These are phyloP conservation scores for Hartigia nigra DNA, from an alignment of 2,888 invertebrate species.

Conservation along the genomic window DNA sequence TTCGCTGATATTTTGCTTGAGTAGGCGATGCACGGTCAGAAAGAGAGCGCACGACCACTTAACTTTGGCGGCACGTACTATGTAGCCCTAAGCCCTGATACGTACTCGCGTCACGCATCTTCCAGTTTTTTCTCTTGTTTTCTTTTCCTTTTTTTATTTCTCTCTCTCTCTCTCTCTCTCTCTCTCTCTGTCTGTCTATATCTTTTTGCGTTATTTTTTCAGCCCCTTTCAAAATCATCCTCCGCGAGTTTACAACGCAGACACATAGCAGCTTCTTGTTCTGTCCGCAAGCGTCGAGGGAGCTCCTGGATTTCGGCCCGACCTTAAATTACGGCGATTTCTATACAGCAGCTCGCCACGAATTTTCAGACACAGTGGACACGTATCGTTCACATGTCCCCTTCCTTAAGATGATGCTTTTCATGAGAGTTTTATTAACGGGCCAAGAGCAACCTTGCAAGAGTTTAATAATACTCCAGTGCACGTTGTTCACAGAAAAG, in stretches of 20 bases:
- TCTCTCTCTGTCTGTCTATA: slow-evolving; percentile 1
- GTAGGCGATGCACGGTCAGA: slow-evolving; percentile 6
- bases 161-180: slow-evolving; percentile 15
- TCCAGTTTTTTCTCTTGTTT: slow-evolving; percentile 22
- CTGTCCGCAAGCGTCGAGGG: background rate
- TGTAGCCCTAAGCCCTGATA: slow-evolving; percentile 47
- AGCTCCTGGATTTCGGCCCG: background rate
- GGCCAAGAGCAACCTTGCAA: background rate
- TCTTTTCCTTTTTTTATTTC: slow-evolving; percentile 11
- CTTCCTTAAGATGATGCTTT: background rate
- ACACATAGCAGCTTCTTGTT: slow-evolving; percentile 19
- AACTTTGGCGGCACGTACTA: slow-evolving; percentile 47
- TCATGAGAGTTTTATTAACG: background rate
- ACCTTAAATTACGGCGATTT: slow-evolving; percentile 1
- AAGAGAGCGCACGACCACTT: slow-evolving; percentile 32
- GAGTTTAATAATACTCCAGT: background rate
- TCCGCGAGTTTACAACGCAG: slow-evolving; percentile 23
- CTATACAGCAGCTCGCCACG: background rate
- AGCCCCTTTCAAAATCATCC: slow-evolving; percentile 18
- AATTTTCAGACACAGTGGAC: background rate
- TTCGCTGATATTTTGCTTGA: slow-evolving; percentile 2
- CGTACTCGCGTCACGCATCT: slow-evolving; percentile 50
- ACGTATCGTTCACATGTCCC: background rate
- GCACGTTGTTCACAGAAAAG: background rate
- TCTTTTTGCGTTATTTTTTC: slow-evolving; percentile 2